Percentiles rank a stretch among this genome's conserved stretches.
These are phyloP conservation scores for Bicyclus anynana DNA, from an alignment of 1,140 invertebrate genomes.

Conservation along the genomic window DNA sequence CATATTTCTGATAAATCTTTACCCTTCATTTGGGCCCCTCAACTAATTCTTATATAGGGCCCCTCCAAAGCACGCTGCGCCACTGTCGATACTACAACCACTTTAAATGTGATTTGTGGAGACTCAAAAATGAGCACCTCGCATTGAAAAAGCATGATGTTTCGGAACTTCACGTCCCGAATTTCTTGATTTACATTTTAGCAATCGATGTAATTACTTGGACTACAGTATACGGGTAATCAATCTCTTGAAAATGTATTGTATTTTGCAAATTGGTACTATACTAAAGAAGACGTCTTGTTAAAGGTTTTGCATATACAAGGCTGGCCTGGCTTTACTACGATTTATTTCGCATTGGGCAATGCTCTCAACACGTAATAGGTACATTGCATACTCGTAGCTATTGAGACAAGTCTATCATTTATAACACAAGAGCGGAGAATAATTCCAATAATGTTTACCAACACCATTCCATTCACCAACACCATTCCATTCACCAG, in stretches of 20 bases:
- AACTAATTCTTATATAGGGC: too few species aligned
- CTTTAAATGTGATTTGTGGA: too few species aligned
- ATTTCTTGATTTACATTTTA: too few species aligned
- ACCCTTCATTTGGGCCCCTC: too few species aligned
- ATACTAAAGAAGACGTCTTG: background rate
- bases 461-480: conserved; percentile 43
- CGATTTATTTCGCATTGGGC: conserved; percentile 8
- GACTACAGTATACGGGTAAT: too few species aligned
- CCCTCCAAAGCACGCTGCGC: too few species aligned
- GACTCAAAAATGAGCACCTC: too few species aligned
- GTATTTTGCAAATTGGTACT: background rate
- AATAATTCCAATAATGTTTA: conserved; percentile 45
- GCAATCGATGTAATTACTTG: too few species aligned
- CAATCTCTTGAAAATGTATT: background rate
- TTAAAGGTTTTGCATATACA: background rate
- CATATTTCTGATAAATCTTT: too few species aligned
- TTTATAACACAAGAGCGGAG: conserved; percentile 29
- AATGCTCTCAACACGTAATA: conserved; percentile 20
- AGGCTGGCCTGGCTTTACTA: background rate
- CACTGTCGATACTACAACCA: too few species aligned
- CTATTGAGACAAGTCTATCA: conserved; percentile 37
- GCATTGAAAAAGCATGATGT: too few species aligned
- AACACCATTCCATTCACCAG: conserved; percentile 44
- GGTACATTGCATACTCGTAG: conserved; percentile 18
- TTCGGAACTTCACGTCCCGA: too few species aligned